Evolutionary conservation across 2,113 vertebrate species (phyloP).

Genomic region (Merops nubicus): DNA sequence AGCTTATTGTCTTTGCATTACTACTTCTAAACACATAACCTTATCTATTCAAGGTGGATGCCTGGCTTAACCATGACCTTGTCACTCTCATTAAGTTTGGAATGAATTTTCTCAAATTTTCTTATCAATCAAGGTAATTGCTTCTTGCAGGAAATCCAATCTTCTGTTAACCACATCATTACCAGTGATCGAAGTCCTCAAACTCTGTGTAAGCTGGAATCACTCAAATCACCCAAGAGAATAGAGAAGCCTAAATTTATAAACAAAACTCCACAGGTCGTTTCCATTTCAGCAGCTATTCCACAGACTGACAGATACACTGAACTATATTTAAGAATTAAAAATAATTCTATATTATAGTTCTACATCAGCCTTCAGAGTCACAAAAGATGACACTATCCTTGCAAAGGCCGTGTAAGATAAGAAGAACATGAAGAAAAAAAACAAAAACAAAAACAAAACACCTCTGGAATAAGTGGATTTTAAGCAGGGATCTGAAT

Average conservation of each 20-base stretch:
- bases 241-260: background rate
- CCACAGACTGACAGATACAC: background rate
- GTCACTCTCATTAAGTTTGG: constrained; percentile 56
- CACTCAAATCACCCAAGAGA: constrained; percentile 30
- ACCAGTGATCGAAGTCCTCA: constrained; percentile 45
- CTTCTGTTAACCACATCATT: constrained; percentile 62
- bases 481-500: background rate
- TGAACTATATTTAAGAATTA: background rate
- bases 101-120: constrained; percentile 60
- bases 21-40: constrained; percentile 35
- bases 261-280: constrained; percentile 6
- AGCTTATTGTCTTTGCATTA: constrained; percentile 43
- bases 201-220: constrained; percentile 18
- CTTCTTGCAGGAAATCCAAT: constrained; percentile 57
- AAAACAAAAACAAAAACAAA: background rate
- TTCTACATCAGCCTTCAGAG: background rate
- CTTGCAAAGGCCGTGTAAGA: background rate
- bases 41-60: constrained; percentile 44
- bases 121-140: constrained; percentile 68
- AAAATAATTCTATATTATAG: background rate
- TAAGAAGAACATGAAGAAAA: background rate
- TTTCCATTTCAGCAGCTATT: constrained; percentile 16
- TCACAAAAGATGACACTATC: background rate
- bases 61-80: constrained; percentile 38
- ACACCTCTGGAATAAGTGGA: background rate